Percentiles rank a stretch among this genome's conserved stretches.
Conservation (phyloP, 2,113 vertebrate genomes). For the Urocolius indicus region DNA sequence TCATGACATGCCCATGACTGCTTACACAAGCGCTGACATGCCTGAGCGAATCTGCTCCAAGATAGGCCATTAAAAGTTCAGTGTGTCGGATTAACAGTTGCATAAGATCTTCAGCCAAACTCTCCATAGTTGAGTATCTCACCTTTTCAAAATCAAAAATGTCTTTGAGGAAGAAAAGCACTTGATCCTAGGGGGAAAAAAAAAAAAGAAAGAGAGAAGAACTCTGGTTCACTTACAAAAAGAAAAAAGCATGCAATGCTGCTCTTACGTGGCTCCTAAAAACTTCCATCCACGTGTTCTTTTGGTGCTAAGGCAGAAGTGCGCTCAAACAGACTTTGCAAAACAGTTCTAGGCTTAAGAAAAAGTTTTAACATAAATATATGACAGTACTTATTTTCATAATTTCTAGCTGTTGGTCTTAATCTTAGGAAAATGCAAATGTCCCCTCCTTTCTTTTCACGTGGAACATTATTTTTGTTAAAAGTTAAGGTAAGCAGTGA, state of each 20-base stretch:
- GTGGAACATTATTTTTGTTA: not conserved
- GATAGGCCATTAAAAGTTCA: conserved; percentile 84
- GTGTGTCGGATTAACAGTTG: conserved; percentile 86
- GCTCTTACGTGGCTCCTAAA: not conserved
- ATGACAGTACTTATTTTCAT: not conserved
- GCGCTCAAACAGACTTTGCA: not conserved
- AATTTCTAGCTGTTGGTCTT: not conserved
- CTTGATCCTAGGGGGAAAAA: conserved; percentile 83
- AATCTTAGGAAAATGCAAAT: not conserved
- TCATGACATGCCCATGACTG: conserved; percentile 43
- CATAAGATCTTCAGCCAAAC: conserved; percentile 88
- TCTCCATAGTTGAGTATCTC: conserved; percentile 87
- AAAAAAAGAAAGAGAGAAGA: not conserved
- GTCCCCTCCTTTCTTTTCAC: not conserved
- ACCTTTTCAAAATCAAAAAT: conserved; percentile 98
- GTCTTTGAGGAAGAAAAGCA: conserved; percentile 94
- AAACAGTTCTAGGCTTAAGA: conserved; percentile 2
- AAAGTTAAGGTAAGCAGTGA: not conserved
- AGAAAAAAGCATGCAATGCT: not conserved
- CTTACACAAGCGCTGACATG: conserved; percentile 69
- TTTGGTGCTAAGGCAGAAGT: not conserved
- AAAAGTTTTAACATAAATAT: not conserved
- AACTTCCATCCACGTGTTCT: not conserved
- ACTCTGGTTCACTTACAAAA: not conserved
- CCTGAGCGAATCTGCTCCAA: conserved; percentile 77